phyloP scores from a whole-genome alignment of 2,888 invertebrate species.

The Rambutsinella grinnellia region DNA sequence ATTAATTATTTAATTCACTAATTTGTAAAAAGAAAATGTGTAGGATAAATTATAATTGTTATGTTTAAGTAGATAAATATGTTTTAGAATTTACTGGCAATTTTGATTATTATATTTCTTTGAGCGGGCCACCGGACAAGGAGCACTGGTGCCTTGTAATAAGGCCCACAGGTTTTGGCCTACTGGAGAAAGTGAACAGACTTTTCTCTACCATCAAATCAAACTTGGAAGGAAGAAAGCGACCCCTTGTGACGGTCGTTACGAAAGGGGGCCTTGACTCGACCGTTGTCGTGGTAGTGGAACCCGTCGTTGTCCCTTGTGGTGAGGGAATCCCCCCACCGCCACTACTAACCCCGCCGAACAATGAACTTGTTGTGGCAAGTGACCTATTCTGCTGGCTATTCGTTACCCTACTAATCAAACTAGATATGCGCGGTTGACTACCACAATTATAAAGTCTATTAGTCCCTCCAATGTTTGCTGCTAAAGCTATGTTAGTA shows the following conservation, averaged over 20 bases:
- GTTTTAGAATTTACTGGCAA: constrained; percentile 41
- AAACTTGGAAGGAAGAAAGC: constrained; percentile 65
- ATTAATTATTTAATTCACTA: no score
- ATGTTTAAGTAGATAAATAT: no score
- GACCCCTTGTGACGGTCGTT: constrained; percentile 64
- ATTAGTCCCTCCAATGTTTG: background rate
- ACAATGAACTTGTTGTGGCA: constrained; percentile 25
- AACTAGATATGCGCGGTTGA: background rate
- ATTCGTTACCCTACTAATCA: background rate
- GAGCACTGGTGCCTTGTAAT: constrained; percentile 62
- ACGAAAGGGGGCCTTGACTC: constrained; percentile 63
- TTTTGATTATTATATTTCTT: constrained; percentile 34
- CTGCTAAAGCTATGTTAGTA: background rate
- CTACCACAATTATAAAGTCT: background rate
- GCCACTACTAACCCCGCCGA: constrained; percentile 18
- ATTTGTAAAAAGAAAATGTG: no score
- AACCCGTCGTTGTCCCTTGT: constrained; percentile 9
- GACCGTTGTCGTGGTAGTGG: constrained; percentile 38
- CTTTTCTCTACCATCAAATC: constrained; percentile 65
- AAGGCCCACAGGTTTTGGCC: constrained; percentile 62
- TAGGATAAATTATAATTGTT: no score
- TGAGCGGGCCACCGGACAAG: constrained; percentile 33
- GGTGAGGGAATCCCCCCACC: constrained; percentile 10
- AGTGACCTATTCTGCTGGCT: constrained; percentile 26
- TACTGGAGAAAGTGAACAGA: constrained; percentile 64